Conservation (phyloP, 2,888 invertebrate species). For the Nymphalis c-album region DNA sequence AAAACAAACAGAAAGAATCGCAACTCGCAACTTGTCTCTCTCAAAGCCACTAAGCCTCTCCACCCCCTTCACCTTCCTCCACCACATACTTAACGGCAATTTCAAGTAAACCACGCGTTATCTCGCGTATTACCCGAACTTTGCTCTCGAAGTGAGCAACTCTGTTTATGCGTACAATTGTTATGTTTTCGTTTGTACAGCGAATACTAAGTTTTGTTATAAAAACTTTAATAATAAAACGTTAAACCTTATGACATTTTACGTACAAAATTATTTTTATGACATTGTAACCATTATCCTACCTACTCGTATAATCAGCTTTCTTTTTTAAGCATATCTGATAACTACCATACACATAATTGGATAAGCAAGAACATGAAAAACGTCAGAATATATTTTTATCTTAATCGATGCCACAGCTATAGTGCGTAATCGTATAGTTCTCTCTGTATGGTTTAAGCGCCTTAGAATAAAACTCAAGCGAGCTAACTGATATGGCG, state of each 20-base stretch:
- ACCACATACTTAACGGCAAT: constrained; percentile 76
- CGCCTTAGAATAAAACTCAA: too few relatives aligned
- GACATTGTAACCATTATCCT: neutral
- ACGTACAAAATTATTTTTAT: neutral
- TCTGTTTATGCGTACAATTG: constrained; percentile 56
- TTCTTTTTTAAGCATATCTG: too few relatives aligned
- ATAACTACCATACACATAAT: too few relatives aligned
- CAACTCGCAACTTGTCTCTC: constrained; percentile 42
- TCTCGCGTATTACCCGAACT: constrained; percentile 54
- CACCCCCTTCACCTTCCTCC: constrained; percentile 61
- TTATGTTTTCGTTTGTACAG: constrained; percentile 32
- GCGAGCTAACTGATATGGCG: too few relatives aligned
- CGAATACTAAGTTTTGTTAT: constrained; percentile 25
- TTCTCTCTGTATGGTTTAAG: too few relatives aligned
- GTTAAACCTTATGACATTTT: neutral
- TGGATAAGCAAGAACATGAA: too few relatives aligned
- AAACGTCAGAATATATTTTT: too few relatives aligned
- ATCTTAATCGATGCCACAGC: too few relatives aligned
- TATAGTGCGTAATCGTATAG: too few relatives aligned
- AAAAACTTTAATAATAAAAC: constrained; percentile 6
- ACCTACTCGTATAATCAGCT: too few relatives aligned
- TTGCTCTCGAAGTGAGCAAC: constrained; percentile 39
- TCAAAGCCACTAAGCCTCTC: constrained; percentile 71
- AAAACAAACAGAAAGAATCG: constrained; percentile 39
- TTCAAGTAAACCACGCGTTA: constrained; percentile 60